Base-by-base conservation (phyloP, 1,140 invertebrate species). In the Drosophila dunni region DNA sequence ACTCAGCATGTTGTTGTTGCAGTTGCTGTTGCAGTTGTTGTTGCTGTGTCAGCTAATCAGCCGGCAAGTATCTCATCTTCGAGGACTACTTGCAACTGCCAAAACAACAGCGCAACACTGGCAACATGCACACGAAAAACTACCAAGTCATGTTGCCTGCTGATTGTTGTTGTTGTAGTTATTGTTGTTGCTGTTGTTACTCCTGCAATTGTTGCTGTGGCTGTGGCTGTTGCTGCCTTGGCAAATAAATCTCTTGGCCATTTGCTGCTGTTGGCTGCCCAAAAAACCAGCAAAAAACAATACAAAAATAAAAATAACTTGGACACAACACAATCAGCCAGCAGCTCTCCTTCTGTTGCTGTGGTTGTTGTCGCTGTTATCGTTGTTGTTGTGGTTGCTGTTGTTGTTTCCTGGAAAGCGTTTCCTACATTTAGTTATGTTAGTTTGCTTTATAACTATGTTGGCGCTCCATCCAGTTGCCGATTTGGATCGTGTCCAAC, bases 21-120 rank as follows among this genome's bases (percentile, higher is more conserved):
- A 78, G 79, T 65, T 73, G 74, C 48, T 68, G 75, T 65, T 66
- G 80, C 20, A 74, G 79, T 50, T 69, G 75, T 17, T 70, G 70
- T 67, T 81, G 80, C 64, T 85, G 84, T 88, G 84, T 90, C 84
- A 90, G 84, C 83, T 91, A 91, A 91, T 91, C 88, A 91, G 88
- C 81, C 71, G 84, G 83, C 88, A 88, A 91, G 88, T 91, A 91
- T 91, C 88, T 91, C 88, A 91, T 91, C 88, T 91, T 91, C 89
- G 83, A 86, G 83, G 79, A 83, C 88, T 91, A 91, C 88, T 78
- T 90, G 66, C 88, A 90, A 90, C 86, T 86, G 86, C 79, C 82
- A 86, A 83, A 84, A 90, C 83, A 85, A 80, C 78, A 75, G 68
- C 85, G 78, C 78, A 80, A 68, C 61, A 78, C 66, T 38, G 61